Percentiles rank a stretch among this genome's conserved stretches.
Evolutionary conservation across 2,113 vertebrate genomes (phyloP).

Genomic region (Charadrius vociferus): DNA sequence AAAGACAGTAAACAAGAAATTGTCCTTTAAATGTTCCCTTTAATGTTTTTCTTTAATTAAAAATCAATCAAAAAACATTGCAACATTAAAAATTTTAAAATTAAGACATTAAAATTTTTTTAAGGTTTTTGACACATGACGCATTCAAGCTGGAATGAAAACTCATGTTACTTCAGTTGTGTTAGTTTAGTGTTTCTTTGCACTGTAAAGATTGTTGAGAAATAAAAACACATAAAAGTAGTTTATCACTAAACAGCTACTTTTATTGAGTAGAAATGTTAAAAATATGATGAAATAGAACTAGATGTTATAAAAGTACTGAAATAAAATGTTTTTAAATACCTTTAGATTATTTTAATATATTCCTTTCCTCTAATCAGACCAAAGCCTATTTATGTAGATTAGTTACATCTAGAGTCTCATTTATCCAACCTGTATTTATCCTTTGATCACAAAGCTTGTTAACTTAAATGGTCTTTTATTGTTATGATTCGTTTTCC

Average conservation of each 20-base stretch:
- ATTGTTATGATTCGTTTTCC: slow-evolving; percentile 80
- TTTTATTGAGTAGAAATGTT: slow-evolving; percentile 18
- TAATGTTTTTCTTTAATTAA: slow-evolving; percentile 76
- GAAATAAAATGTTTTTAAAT: slow-evolving; percentile 50
- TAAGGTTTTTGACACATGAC: background rate
- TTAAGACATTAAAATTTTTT: slow-evolving; percentile 45
- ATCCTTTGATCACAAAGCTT: slow-evolving; percentile 82
- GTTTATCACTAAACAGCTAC: background rate
- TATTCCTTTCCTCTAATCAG: slow-evolving; percentile 75
- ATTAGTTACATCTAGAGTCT: slow-evolving; percentile 75
- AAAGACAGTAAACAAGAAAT: slow-evolving; percentile 76
- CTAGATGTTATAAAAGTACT: slow-evolving; percentile 11
- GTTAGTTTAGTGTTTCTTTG: slow-evolving; percentile 6
- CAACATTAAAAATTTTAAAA: background rate
- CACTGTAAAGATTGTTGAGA: background rate
- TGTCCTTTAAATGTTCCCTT: slow-evolving; percentile 70
- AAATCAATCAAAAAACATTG: slow-evolving; percentile 69
- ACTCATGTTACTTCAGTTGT: slow-evolving; percentile 34
- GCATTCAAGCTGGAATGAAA: slow-evolving; percentile 16
- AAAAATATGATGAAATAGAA: slow-evolving; percentile 24
- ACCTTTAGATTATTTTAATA: slow-evolving; percentile 71
- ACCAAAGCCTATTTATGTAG: slow-evolving; percentile 74
- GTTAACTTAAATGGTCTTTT: slow-evolving; percentile 81
- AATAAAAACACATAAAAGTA: background rate
- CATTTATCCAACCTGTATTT: slow-evolving; percentile 81